Conservation (phyloP, 2,113 vertebrate genomes). For the Ailurus styani region DNA sequence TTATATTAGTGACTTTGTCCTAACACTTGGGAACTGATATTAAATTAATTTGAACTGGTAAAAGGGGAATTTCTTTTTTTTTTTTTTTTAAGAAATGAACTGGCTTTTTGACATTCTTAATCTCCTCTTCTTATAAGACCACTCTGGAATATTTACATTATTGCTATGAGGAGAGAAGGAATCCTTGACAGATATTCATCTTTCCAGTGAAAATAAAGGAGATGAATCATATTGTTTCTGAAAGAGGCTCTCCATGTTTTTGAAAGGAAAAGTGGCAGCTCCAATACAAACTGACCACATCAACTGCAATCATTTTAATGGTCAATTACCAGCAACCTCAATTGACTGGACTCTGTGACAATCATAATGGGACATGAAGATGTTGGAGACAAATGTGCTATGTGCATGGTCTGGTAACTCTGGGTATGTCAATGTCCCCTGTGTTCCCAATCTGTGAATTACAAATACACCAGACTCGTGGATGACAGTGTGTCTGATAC, state of each 20-base stretch:
- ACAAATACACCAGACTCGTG: background rate
- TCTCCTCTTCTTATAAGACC: slow-evolving; percentile 20
- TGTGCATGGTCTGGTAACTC: background rate
- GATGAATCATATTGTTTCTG: background rate
- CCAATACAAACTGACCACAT: background rate
- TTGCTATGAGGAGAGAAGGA: slow-evolving; percentile 55
- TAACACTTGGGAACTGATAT: background rate
- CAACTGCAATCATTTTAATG: background rate
- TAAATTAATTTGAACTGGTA: background rate
- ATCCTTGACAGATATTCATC: background rate
- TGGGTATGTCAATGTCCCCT: background rate
- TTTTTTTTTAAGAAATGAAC: background rate
- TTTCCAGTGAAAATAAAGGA: slow-evolving; percentile 28
- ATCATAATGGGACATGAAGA: background rate
- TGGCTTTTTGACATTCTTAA: background rate
- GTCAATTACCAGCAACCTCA: background rate
- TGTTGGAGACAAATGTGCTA: no score
- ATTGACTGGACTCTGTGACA: background rate
- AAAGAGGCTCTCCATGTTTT: background rate
- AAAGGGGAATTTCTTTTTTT: background rate
- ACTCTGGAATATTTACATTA: slow-evolving; percentile 28
- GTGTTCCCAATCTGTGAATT: background rate
- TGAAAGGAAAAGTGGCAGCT: slow-evolving; percentile 25
- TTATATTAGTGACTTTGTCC: background rate
- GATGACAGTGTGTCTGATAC: background rate